Evolutionary conservation across 2,113 vertebrate genomes (phyloP).

Genomic region (Hirundichthys speculiger): DNA sequence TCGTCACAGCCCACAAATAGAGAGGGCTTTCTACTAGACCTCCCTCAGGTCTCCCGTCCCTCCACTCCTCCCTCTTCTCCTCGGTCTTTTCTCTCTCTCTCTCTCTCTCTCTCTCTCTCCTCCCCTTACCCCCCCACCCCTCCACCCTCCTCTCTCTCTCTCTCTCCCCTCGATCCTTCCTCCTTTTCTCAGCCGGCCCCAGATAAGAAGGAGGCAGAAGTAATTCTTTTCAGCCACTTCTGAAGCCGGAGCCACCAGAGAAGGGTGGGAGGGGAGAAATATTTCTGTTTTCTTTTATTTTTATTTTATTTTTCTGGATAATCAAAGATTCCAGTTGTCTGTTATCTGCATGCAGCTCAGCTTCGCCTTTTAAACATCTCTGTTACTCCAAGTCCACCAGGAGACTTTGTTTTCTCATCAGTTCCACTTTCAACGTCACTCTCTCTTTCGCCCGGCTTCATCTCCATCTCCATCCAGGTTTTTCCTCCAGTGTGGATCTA

Average conservation of each 20-base stretch:
- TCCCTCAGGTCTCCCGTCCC: slow-evolving; percentile 66
- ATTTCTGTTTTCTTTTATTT: slow-evolving; percentile 11
- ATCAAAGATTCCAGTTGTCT: not conserved
- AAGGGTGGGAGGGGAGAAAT: slow-evolving; percentile 51
- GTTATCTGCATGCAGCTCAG: slow-evolving; percentile 1
- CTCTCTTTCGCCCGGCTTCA: not conserved
- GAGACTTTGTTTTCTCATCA: not conserved
- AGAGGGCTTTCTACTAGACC: slow-evolving; percentile 69
- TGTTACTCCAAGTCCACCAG: not conserved
- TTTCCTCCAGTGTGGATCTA: slow-evolving; percentile 16
- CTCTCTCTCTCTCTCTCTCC: slow-evolving; percentile 20
- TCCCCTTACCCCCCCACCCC: slow-evolving; percentile 7
- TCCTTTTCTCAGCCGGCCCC: slow-evolving; percentile 54
- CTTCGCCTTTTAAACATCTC: no score
- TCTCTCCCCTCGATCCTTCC: slow-evolving; percentile 42
- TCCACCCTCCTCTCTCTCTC: slow-evolving; percentile 12
- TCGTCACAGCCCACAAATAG: slow-evolving; percentile 40
- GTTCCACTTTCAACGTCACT: not conserved
- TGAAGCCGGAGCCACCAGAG: slow-evolving; percentile 68
- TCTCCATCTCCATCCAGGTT: not conserved
- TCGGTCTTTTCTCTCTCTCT: slow-evolving; percentile 40
- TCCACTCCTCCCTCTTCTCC: slow-evolving; percentile 44
- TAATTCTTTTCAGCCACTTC: slow-evolving; percentile 72
- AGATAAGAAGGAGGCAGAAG: slow-evolving; percentile 79
- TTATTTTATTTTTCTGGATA: slow-evolving; percentile 2